Conservation (phyloP, 2,797 vertebrate species). For the Enteromius fasciolatus region DNA sequence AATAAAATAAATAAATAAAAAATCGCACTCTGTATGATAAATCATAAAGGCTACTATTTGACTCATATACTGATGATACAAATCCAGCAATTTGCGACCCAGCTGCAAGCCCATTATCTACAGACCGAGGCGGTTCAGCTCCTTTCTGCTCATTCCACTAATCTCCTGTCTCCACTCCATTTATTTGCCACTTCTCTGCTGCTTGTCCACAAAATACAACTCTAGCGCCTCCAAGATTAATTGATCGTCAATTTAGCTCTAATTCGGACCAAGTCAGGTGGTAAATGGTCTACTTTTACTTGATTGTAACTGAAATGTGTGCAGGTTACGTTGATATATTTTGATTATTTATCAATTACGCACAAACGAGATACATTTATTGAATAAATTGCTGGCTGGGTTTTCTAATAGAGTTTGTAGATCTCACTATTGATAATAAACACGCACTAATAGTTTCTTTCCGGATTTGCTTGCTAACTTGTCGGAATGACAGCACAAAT, state of each 20-base stretch:
- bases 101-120: slow-evolving; percentile 83
- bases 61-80: slow-evolving; percentile 84
- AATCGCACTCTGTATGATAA: slow-evolving; percentile 15
- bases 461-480: slow-evolving; percentile 94
- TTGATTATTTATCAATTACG: slow-evolving; percentile 99
- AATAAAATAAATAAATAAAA: background rate
- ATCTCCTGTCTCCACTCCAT: slow-evolving; percentile 92
- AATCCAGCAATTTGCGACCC: slow-evolving; percentile 88
- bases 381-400: slow-evolving; percentile 99
- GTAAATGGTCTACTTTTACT: slow-evolving; percentile 99
- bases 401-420: slow-evolving; percentile 99
- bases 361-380: slow-evolving; percentile 99
- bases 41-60: slow-evolving; percentile 69
- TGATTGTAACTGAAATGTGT: slow-evolving; percentile 99
- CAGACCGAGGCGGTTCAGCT: slow-evolving; percentile 87
- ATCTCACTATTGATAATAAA: slow-evolving; percentile 99
- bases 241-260: slow-evolving; percentile 99
- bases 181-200: slow-evolving; percentile 93
- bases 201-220: slow-evolving; percentile 96
- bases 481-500: slow-evolving; percentile 98
- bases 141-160: slow-evolving; percentile 91
- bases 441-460: slow-evolving; percentile 95
- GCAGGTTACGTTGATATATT: slow-evolving; percentile 99
- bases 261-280: slow-evolving; percentile 99
- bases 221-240: slow-evolving; percentile 99